Base-by-base conservation (phyloP, 1,140 invertebrate species). In the Schlechtendalia chinensis region DNA sequence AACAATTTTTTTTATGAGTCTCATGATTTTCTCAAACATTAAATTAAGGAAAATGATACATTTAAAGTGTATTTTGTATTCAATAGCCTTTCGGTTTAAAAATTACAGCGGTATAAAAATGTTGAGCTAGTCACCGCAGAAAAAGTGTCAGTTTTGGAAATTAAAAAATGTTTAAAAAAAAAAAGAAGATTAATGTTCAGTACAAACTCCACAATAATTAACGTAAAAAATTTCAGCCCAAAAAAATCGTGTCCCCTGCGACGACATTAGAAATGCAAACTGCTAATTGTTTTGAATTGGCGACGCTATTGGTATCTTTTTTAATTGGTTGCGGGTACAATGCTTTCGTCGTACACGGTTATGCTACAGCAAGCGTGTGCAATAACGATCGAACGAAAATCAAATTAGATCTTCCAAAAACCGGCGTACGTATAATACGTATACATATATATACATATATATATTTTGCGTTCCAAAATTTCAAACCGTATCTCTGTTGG, bases 281-380 rank as follows among this genome's bases (percentile, higher is more conserved):
- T 61, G 95, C 92, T 3, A 94, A 96, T 84, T 91, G 90, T 65
- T 96, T 94, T 85, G 96, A 97, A 85, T 89, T 91, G 82, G 91
- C 93, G 4, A 94, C 91, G 3, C 86, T 94, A 24, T 86, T 96
- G 1, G 91, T 89, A 16, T 95, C 94, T 1, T 88, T 95, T 82
- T 87, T 97, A 39, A 88, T 94, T 67, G 94, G 93, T 6, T 89
- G 91, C 65, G 92, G 93, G 0, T 96, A 93, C 85, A 91, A 96
- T 84, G 94, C 95, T 0, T 94, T 93, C 85, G 93, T 96, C 1
- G 94, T 94, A 0, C 94, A 91, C 79, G 96, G 95, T 2, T 94
- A 94, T 83, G 94, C 94, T 0, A 90, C 89, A 6, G 87, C 89
- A 47, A 91, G 93, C 83, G 88, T 91, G 22, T 89, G 90, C 53